Evolutionary conservation across 2,888 invertebrate genomes (phyloP), one percentile per base, ranked within the genome.

Genomic region (Liodrosophila aerea): DNA sequence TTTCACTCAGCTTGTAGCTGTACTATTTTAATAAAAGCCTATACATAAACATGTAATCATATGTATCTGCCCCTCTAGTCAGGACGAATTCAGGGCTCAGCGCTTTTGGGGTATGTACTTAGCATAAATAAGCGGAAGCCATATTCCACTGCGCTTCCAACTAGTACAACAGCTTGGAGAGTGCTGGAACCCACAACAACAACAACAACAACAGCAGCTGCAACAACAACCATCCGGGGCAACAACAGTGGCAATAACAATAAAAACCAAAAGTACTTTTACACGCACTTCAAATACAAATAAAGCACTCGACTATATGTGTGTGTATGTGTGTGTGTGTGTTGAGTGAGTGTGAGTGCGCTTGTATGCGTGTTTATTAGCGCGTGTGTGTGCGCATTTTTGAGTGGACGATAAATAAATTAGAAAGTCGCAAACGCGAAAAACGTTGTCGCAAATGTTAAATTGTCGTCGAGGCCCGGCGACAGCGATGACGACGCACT

Each of bases 201-300:
- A 50, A 34, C 22, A 41, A 18, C 33, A 31, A 13, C 22, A 34
- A 34, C 9, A 15, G 27, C 30, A 39, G 13, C 12, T 41, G 47
- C 36, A 37, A 46, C 41, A 43, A 46, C 51, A 56, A 34, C n/a
- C 39, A 62, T 47, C 45, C 47, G 29, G 16, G 31, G 45, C 44
- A 67, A 64, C 68, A 59, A 68, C 56, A 66, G 64, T 58, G 64
- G 63, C 58, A 61, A 74, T 69, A 77, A 67, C 66, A 80, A 69
- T 68, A 67, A 72, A 72, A 60, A 57, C 59, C 69, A 50, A 75
- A 59, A 66, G 68, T 66, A 64, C 76, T 68, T 73, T 71, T 77
- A 74, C 80, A 80, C 80, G 80, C 80, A 80, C 80, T 82, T 72
- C 74, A 78, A 82, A 63, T 73, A 73, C 82, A 78, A 69, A 67